Base-by-base conservation (phyloP, 2,797 vertebrate species). In the Pempheris klunzingeri region DNA sequence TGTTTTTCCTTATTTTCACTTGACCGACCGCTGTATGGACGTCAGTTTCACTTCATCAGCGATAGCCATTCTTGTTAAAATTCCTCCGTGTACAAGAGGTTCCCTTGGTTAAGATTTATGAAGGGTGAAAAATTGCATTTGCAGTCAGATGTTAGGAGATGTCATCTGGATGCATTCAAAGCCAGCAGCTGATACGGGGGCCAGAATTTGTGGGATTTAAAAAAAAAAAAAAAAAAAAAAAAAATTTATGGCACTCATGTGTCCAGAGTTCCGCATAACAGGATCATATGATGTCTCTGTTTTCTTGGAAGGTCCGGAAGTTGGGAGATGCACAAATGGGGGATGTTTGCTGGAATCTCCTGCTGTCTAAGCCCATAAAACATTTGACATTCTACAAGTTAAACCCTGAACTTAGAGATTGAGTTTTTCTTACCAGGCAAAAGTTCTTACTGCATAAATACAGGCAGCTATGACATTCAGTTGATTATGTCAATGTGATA, bases 21-120 rank as follows among this genome's bases (percentile, higher is more conserved):
- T 3, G 53, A 73, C 67, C 62, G 70, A 28, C 13, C 50, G 2
- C 71, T 68, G 54, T 18, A 22, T 70, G 65, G 60, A 74, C 68
- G 86, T 87, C 86, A 81, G 47, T 54, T 85, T 82, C 74, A 73
- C 46, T 87, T 64, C 64, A 85, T 88, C 86, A 74, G 60, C 60
- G 22, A 64, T 7, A n/a, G 54, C 36, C 46, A 49, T 28, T 76
- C 82, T 90, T 83, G 72, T 91, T 92, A 89, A 93, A 64, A 91
- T 90, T 88, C 90, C 86, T 87, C 64, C 70, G 61, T 71, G 61
- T 26, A 24, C 76, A 11, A 74, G 67, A 39, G 15, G 44, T 38
- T 67, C 7, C 11, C 38, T 34, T 5, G n/a, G 36, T 58, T 41
- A 28, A 43, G n/a, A 80, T 22, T 49, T 7, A 22, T 28, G 22